Evolutionary conservation across 1,140 invertebrate species (phyloP), one percentile per base, ranked within the genome.

Genomic region (Drosophila sulfurigaster): DNA sequence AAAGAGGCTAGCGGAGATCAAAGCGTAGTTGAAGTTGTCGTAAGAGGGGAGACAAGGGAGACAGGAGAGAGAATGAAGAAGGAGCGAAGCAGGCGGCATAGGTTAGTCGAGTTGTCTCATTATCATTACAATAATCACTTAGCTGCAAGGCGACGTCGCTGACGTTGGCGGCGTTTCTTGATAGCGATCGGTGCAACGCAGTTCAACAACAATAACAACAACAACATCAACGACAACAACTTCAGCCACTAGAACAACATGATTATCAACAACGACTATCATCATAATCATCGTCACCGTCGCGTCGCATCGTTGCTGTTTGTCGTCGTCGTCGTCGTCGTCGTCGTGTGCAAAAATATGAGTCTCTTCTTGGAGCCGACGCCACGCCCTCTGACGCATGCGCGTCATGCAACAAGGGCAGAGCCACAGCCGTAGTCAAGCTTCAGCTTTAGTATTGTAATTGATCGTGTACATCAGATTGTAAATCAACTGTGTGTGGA

Each of bases 91-190:
- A 65, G 71, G 68, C 65, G 67, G 78, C 66, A 75, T 78, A 68
- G 75, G 63, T 74, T 71, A 79, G 62, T 65, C 79, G 70, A 46
- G 57, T 78, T 80, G 72, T 87, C 80, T 87, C 69, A 80, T 82
- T 87, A 87, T 87, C 82, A 88, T 88, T 82, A 80, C 83, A 82
- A 87, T 80, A 87, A 87, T 87, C 82, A 82, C 82, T 74, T 79
- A 79, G 58, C 70, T 82, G 68, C 75, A 73, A 66, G 67, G 52
- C 58, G 52, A 52, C 20, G 54, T 25, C 35, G 41, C 35, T 65
- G 68, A 49, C 62, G 46, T 62, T 66, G 80, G 81, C 78, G 81
- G 66, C 78, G 78, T 72, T 81, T 75, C 66, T 79, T 87, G 79
- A 87, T 87, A 78, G 69, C 67, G 83, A 87, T 87, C 82, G 66